These are phyloP conservation scores for Acanthisitta chloris DNA, from an alignment of 2,113 vertebrate species.

Conservation along the genomic window DNA sequence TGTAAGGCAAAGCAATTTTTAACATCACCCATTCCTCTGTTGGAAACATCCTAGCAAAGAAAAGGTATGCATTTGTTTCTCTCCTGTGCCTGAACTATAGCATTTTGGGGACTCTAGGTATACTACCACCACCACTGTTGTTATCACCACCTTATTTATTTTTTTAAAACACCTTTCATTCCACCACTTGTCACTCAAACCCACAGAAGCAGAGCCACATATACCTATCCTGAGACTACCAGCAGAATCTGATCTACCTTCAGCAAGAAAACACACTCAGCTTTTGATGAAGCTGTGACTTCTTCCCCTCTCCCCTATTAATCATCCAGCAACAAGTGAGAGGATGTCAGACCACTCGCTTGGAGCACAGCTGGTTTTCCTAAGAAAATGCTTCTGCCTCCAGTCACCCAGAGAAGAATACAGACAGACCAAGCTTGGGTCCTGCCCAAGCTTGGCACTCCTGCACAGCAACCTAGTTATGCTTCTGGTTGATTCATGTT, in stretches of 20 bases:
- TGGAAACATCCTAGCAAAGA: background rate
- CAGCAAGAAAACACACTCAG: background rate
- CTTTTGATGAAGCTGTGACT: background rate
- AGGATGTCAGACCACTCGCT: background rate
- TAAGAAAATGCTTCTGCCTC: background rate
- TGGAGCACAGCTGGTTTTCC: background rate
- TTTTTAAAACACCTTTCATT: background rate
- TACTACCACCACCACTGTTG: background rate
- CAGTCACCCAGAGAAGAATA: background rate
- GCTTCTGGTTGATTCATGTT: no score
- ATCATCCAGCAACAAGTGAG: background rate
- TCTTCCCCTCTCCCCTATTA: background rate
- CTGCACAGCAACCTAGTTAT: background rate
- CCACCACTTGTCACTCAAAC: background rate
- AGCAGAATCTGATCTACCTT: background rate
- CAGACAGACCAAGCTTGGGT: background rate
- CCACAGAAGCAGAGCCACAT: background rate
- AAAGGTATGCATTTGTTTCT: background rate
- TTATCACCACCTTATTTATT: accelerated
- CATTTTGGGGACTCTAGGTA: background rate
- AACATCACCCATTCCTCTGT: background rate
- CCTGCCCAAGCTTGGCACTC: background rate
- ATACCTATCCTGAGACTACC: background rate
- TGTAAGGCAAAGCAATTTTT: background rate
- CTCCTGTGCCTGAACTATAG: background rate